phyloP scores from a whole-genome alignment of 2,113 vertebrate species.

The Atlantisia rogersi region DNA sequence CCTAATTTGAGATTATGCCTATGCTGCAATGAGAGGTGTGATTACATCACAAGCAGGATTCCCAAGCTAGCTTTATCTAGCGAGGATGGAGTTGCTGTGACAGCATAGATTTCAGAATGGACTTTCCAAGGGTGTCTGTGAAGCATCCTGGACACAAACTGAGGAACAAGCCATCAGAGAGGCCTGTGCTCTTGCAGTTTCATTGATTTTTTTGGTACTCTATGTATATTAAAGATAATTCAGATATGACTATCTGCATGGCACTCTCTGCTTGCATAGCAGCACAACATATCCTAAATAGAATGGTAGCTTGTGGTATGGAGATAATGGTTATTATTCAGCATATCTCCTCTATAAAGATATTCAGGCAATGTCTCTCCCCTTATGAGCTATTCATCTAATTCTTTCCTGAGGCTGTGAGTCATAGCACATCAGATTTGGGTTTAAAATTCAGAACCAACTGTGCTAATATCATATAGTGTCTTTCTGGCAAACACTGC shows the following conservation, averaged over 20 bases:
- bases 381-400: constrained; percentile 61
- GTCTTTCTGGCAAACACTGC: constrained; percentile 64
- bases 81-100: neutral
- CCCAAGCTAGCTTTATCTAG: neutral
- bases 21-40: neutral
- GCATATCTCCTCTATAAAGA: constrained; percentile 35
- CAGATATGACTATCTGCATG: constrained; percentile 27
- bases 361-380: constrained; percentile 46
- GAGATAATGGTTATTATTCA: constrained; percentile 62
- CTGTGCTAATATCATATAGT: constrained; percentile 66
- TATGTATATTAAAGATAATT: constrained; percentile 23
- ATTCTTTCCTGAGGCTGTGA: constrained; percentile 65
- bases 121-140: neutral
- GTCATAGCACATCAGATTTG: constrained; percentile 62
- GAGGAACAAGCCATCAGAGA: neutral
- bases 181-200: neutral
- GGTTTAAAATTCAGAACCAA: constrained; percentile 71
- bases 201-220: constrained; percentile 9
- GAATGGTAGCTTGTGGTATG: constrained; percentile 37
- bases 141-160: neutral
- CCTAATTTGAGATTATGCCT: neutral
- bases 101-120: neutral
- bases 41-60: neutral
- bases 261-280: neutral
- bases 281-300: neutral